Percentiles rank a stretch among this genome's conserved stretches.
Conservation (phyloP, 2,797 vertebrate genomes). For the Rhinella marina region DNA sequence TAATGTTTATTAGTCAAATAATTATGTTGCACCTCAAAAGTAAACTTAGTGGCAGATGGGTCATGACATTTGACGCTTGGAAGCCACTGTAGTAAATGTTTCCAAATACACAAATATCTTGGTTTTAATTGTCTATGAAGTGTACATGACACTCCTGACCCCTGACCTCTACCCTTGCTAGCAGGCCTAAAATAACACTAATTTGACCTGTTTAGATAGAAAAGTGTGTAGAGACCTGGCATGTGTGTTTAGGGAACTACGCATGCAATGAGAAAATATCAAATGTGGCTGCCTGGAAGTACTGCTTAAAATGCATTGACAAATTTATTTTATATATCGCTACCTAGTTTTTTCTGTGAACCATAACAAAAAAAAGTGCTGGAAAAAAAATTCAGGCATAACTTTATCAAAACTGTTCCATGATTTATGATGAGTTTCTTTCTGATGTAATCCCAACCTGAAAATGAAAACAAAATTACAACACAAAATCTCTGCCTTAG, state of each 20-base stretch:
- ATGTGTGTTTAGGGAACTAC: not conserved
- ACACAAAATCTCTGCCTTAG: no score
- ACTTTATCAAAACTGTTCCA: not conserved
- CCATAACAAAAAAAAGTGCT: not conserved
- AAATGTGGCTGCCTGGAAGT: not conserved
- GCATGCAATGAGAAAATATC: not conserved
- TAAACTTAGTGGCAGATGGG: conserved; percentile 40
- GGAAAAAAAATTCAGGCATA: not conserved
- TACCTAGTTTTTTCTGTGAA: not conserved
- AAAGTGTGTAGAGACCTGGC: conserved; percentile 10
- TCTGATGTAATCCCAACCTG: not conserved
- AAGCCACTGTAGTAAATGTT: conserved; percentile 37
- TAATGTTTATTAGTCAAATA: conserved; percentile 5
- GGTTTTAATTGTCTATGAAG: conserved; percentile 45
- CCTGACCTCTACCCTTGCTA: conserved; percentile 37
- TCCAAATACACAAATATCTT: conserved; percentile 50
- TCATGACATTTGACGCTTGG: conserved; percentile 26
- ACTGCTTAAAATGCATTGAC: not conserved
- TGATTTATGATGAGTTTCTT: not conserved
- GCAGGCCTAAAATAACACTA: conserved; percentile 36
- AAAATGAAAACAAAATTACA: not conserved
- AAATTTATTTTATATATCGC: not conserved
- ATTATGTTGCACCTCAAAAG: conserved; percentile 10
- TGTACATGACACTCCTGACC: conserved; percentile 37
- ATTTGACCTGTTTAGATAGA: conserved; percentile 42